A percentile compares a stretch with the other conserved stretches of the same genome.
phyloP scores from a whole-genome alignment of 2,113 vertebrate species.

The Nanger granti region DNA sequence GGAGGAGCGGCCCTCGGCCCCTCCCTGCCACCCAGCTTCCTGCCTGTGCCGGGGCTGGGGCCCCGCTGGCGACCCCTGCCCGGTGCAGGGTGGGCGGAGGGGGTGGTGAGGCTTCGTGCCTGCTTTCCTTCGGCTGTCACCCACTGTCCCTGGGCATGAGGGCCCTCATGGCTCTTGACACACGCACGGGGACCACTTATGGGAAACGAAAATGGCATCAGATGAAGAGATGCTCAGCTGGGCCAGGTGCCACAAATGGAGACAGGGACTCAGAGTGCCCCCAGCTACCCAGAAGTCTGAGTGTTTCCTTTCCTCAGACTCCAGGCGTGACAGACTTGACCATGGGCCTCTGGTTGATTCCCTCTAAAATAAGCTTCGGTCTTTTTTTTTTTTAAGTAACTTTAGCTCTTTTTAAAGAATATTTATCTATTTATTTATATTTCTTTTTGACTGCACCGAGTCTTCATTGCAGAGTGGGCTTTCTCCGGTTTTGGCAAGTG shows the following conservation, averaged over 20 bases:
- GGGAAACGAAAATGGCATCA: not conserved
- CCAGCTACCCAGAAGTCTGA: not conserved
- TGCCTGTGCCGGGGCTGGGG: not conserved
- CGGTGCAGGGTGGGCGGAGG: not conserved
- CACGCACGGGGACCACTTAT: fast-evolving
- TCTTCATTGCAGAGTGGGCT: no score
- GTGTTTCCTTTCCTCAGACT: not conserved
- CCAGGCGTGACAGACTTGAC: not conserved
- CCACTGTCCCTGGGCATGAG: not conserved
- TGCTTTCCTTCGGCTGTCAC: not conserved
- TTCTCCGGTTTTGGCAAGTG: no score
- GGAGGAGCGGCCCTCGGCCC: not conserved
- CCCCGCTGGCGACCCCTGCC: not conserved
- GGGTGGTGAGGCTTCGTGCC: not conserved
- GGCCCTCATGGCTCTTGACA: no score
- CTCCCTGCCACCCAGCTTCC: not conserved
- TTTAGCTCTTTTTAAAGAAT: no score
- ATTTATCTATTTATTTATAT: no score
- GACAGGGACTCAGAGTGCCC: no score
- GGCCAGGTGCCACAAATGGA: not conserved
- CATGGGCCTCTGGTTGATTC: not conserved
- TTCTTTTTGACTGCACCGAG: not conserved
- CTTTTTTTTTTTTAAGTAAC: not conserved
- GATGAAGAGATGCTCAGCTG: not conserved
- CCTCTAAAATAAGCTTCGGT: not conserved